Base-by-base conservation (phyloP, 1,140 invertebrate genomes). In the Popillia japonica region DNA sequence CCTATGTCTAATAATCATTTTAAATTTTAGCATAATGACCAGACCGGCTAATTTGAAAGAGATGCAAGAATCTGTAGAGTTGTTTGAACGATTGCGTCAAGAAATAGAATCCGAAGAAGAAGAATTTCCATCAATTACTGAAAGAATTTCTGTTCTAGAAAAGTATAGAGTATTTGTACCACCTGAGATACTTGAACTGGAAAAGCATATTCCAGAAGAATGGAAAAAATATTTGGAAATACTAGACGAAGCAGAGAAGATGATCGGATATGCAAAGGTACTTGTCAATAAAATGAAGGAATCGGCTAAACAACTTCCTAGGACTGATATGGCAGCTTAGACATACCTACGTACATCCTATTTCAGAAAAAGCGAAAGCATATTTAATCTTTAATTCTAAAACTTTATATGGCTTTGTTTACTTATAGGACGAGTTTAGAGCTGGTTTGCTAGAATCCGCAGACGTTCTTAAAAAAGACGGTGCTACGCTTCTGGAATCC, bases 121-220 rank as follows among this genome's bases (percentile, higher is more conserved):
- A 79, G 90, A 91, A 79, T 95, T 96, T 84, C 90, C 91, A 3
- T 90, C 90, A 3, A 92, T 95, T 48, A 87, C 88, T 68, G 94
- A 95, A 48, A 91, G 95, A 85, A 93, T 94, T 87, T 86, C 86
- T 44, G 92, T 91, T 79, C 85, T 96, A 80, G 91, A 89, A 74
- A 94, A 94, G 84, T 94, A 94, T 83, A 89, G 91, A 79, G 89
- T 91, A 1, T 87, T 89, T 64, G 75, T 93, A 64, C 86, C 89
- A 55, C 86, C 88, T 9, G 89, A 93, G 79, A 89, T 93, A 79
- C 85, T 87, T 48, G 85, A 87, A 10, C 89, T 90, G 80, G 86
- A 93, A 78, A 89, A 91, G 80, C 89, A 91, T 77, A 88, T 96
- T n/a, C 87, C 89, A 11, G 82, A 86, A 14, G 85, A 89, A 59